phyloP scores from a whole-genome alignment of 1,140 invertebrate genomes.

The Sarcophaga peregrina region DNA sequence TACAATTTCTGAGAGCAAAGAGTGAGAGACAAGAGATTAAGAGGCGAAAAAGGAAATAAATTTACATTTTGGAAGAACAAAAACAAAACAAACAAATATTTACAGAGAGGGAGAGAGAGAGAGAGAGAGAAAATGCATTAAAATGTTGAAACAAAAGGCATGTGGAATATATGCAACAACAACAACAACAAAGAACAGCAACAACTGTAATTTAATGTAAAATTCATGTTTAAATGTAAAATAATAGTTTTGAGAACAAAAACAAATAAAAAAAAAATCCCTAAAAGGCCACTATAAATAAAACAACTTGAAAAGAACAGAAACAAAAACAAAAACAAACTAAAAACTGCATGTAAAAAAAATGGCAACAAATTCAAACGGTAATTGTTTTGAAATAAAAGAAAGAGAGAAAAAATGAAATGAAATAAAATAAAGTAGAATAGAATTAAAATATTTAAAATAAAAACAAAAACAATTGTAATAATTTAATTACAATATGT shows the following conservation, averaged over 20 bases:
- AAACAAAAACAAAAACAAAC: background rate
- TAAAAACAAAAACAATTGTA: background rate
- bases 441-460: background rate
- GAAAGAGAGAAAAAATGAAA: background rate
- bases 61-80: background rate
- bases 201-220: slow-evolving; percentile 32
- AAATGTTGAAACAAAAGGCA: no score
- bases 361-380: no score
- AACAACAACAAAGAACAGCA: background rate
- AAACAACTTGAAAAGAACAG: slow-evolving; percentile 1
- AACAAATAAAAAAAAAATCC: background rate
- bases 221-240: slow-evolving; percentile 40
- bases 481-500: background rate
- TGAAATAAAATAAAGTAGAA: background rate
- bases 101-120: no score
- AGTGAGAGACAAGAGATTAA: background rate
- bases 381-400: slow-evolving; percentile 7
- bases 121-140: no score
- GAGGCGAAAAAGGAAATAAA: background rate
- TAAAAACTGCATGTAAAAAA: background rate
- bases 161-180: background rate
- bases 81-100: no score
- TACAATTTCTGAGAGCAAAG: background rate
- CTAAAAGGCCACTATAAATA: background rate
- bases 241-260: slow-evolving; percentile 21